These are phyloP conservation scores for Hemiprocne comata DNA, from an alignment of 2,113 vertebrate species.

Conservation along the genomic window DNA sequence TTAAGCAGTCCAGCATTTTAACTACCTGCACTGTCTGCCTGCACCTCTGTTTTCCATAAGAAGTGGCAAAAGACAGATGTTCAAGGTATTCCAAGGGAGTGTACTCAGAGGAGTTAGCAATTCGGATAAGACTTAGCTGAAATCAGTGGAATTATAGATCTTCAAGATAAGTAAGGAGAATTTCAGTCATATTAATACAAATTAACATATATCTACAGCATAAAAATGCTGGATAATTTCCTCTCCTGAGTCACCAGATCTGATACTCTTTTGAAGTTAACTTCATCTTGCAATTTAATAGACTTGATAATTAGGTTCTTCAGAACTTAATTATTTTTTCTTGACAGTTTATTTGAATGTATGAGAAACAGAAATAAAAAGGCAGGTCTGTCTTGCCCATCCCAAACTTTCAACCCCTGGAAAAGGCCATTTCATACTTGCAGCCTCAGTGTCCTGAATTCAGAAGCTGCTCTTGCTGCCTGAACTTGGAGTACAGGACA, in stretches of 20 bases:
- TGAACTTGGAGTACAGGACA: accelerated
- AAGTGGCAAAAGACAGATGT: background rate
- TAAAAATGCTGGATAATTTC: background rate
- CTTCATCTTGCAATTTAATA: background rate
- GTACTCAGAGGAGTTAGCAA: background rate
- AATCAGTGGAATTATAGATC: background rate
- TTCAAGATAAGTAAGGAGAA: background rate
- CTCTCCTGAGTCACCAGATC: background rate
- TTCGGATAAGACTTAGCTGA: background rate
- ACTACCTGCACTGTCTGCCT: background rate
- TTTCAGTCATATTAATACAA: background rate
- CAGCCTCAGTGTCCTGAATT: too few species aligned
- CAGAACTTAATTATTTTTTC: background rate
- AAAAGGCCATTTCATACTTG: background rate
- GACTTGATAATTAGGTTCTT: background rate
- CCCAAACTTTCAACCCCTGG: background rate
- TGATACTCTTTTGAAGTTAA: background rate
- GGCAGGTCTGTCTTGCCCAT: background rate
- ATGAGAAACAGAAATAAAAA: background rate
- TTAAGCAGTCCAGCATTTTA: background rate
- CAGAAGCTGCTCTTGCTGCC: background rate
- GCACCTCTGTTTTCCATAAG: background rate
- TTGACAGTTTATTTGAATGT: background rate
- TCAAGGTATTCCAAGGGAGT: background rate
- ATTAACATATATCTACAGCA: background rate